Evolutionary conservation across 2,797 vertebrate species (phyloP).

Genomic region (Petrocephalus sullivani): DNA sequence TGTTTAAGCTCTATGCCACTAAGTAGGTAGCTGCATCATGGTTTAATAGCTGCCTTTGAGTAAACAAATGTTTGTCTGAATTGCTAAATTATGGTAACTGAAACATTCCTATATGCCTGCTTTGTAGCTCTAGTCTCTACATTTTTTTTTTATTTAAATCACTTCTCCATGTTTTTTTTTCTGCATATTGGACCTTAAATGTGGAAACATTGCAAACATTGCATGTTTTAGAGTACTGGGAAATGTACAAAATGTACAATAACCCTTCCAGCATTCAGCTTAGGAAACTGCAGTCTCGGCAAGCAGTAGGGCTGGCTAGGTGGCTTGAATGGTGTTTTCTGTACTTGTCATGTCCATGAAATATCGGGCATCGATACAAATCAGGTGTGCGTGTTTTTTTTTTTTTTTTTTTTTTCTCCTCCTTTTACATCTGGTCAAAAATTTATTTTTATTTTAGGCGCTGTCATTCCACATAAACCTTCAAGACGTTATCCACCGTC

Average conservation of each 20-base stretch:
- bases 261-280: neutral
- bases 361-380: neutral
- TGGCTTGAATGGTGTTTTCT: neutral
- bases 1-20: neutral
- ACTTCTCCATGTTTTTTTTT: neutral
- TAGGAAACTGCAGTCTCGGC: neutral
- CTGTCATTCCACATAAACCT: neutral
- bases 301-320: neutral
- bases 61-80: neutral
- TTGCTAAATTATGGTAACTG: neutral
- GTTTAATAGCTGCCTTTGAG: neutral
- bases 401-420: neutral
- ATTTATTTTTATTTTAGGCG: neutral
- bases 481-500: neutral
- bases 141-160: neutral
- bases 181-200: neutral
- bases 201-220: neutral
- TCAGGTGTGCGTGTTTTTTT: neutral
- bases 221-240: neutral
- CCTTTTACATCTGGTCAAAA: neutral
- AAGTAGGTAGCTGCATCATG: neutral
- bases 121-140: neutral
- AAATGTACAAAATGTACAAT: neutral
- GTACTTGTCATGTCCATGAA: neutral
- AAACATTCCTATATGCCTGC: neutral